These are phyloP conservation scores for Tenualosa thibaudeaui DNA, from an alignment of 2,797 vertebrate genomes.

Conservation along the genomic window DNA sequence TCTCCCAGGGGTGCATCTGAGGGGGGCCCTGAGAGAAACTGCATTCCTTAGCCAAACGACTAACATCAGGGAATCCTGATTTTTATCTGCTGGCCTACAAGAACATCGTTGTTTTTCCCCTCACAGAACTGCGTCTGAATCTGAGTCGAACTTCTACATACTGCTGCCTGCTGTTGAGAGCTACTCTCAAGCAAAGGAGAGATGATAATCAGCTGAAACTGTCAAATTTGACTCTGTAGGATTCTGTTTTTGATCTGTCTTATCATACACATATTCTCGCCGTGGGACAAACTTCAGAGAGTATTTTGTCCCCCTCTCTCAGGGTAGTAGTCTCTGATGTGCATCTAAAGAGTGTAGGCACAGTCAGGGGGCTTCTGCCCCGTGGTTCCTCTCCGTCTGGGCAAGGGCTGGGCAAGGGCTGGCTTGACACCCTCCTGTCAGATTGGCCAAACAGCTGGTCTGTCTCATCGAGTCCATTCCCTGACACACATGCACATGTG, in stretches of 20 bases:
- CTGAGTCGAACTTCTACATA: not conserved
- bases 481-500: too few species aligned
- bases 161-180: too few species aligned
- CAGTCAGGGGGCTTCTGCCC: not conserved
- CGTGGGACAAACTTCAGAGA: not conserved
- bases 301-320: not conserved
- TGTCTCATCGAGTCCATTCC: not conserved
- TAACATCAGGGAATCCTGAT: not conserved
- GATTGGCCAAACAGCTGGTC: not conserved
- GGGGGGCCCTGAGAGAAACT: not conserved
- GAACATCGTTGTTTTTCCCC: not conserved
- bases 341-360: not conserved
- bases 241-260: not conserved
- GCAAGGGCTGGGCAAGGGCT: not conserved
- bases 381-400: not conserved
- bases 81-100: not conserved
- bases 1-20: not conserved
- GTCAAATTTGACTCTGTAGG: not conserved
- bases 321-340: not conserved
- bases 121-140: not conserved
- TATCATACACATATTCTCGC: not conserved
- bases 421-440: conserved; percentile 12
- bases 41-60: not conserved
- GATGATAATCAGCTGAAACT: not conserved
- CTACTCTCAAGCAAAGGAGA: not conserved